Evolutionary conservation across 2,888 invertebrate species (phyloP), one percentile per base, ranked within the genome.

Genomic region (Meiosimyza platycephala): DNA sequence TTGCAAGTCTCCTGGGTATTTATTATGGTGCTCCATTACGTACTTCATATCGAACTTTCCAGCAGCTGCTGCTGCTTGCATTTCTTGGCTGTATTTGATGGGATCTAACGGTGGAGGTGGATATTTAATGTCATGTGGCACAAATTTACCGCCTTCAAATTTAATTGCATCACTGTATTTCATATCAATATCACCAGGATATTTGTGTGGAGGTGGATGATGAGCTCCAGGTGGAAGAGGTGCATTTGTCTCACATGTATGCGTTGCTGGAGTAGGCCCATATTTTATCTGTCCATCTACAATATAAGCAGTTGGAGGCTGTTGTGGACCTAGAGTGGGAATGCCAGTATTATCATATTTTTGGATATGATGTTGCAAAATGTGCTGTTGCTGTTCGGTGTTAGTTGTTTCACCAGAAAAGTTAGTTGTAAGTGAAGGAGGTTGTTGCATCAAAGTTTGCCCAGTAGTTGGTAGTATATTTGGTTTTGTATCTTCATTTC

Each of bases 91-190:
- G 69, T 87, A 86, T 70, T 86, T 86, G 47, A 86, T 79, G 4
- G 84, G 79, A 66, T 86, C 87, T 62, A 85, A 75, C 1, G 81
- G 80, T 3, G 82, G 81, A 6, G 86, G 84, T 18, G 83, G 90
- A 88, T 80, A 90, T 82, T 88, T 91, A 87, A 87, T 80, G 66
- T 87, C 87, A 67, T 84, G 84, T 6, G 84, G 79, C n/a, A 79
- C 69, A 73, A 85, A 86, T 75, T 86, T 86, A 63, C 79, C 81
- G 52, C 78, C 76, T 72, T 82, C 83, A 72, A 84, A 86, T 78
- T 86, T 86, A 59, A 85, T 81, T 48, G 82, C 79, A 48, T 85
- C 85, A 75, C 80, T 83, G 79, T 84, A 88, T 78, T 87, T 87
- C 65, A 85, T 80, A 59, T 87, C 87, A 80, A 84, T 79, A 76